These are phyloP conservation scores for Sminthopsis crassicaudata DNA, from an alignment of 2,113 vertebrate genomes.

Conservation along the genomic window DNA sequence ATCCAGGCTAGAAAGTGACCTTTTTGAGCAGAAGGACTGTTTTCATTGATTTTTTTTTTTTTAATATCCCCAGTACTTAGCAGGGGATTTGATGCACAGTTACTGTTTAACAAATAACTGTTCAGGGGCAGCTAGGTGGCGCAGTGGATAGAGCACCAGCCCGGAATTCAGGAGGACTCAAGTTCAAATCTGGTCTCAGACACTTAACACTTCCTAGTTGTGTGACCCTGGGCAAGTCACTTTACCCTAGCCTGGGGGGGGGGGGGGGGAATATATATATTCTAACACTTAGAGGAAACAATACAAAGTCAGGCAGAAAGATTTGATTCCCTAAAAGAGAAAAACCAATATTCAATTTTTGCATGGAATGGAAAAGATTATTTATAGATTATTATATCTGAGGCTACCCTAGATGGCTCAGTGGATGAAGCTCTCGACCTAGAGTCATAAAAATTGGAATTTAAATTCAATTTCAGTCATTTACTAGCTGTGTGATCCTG, in stretches of 20 bases:
- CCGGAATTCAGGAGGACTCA: too few species aligned
- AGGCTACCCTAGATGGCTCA: background rate
- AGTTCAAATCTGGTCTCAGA: too few species aligned
- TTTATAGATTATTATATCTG: background rate
- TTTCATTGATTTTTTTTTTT: background rate
- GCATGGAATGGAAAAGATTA: background rate
- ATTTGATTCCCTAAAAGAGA: slow-evolving; percentile 48
- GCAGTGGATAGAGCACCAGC: too few species aligned
- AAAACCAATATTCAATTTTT: background rate
- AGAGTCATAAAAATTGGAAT: background rate
- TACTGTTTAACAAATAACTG: background rate
- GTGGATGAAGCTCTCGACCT: background rate
- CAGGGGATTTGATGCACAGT: background rate
- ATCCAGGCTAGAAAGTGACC: background rate
- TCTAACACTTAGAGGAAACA: slow-evolving; percentile 59
- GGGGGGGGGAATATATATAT: background rate
- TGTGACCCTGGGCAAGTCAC: too few species aligned
- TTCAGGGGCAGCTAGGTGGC: too few species aligned
- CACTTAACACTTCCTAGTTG: too few species aligned
- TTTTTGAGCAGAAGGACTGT: background rate
- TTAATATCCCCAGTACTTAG: background rate
- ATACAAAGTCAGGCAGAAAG: slow-evolving; percentile 66
- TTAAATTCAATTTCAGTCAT: background rate
- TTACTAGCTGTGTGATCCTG: background rate
- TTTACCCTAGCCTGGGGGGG: too few species aligned